Conservation (phyloP, 2,113 vertebrate genomes). For the Heterotilapia buettikoferi region DNA sequence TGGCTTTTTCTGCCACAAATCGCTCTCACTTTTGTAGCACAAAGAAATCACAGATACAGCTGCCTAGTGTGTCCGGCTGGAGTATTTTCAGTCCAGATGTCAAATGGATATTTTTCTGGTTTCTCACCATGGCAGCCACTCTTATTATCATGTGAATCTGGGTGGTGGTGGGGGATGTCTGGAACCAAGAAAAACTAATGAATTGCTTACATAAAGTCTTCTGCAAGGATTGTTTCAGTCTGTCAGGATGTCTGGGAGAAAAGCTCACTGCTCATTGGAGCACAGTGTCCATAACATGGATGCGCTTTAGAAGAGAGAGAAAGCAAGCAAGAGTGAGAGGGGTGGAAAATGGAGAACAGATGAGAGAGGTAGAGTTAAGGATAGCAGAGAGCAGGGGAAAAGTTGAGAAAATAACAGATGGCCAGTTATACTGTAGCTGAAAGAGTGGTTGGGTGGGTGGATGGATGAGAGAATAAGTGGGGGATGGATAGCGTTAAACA, state of each 20-base stretch:
- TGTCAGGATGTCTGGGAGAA: background rate
- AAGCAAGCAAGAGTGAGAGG: background rate
- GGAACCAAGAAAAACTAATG: conserved; percentile 16
- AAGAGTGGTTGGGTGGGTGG: background rate
- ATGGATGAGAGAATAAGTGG: background rate
- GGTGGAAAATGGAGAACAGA: background rate
- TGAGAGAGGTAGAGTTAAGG: background rate
- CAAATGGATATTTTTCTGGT: conserved; percentile 42
- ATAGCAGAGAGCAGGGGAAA: background rate
- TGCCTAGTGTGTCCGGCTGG: background rate
- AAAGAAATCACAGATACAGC: background rate
- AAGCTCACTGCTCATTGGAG: conserved; percentile 32
- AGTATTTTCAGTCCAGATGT: conserved; percentile 13
- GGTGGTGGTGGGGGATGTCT: background rate
- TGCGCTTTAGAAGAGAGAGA: background rate
- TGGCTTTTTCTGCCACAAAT: background rate
- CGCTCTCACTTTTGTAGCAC: background rate
- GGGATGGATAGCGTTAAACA: background rate
- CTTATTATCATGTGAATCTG: conserved; percentile 6
- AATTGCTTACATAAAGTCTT: conserved; percentile 45
- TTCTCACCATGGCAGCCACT: conserved; percentile 16
- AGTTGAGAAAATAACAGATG: conserved; percentile 30
- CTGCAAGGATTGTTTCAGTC: conserved; percentile 27
- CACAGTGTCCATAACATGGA: background rate
- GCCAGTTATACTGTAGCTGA: conserved; percentile 6